Conservation (phyloP, 64 coral and sea anemone species). For the Dendrophyllia cribrosa region DNA sequence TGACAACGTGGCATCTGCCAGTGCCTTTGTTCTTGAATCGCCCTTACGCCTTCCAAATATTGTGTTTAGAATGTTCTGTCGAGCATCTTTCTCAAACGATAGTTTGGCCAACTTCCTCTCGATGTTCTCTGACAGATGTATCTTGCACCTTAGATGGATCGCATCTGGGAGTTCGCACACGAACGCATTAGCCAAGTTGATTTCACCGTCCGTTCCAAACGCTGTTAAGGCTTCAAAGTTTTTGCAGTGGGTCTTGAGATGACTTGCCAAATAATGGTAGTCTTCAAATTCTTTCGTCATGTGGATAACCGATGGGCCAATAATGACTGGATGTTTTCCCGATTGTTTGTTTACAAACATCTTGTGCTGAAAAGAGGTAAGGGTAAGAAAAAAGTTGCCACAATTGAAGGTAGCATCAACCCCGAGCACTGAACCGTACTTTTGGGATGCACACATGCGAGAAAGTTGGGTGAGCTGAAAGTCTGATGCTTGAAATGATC, state of each 20-base stretch:
- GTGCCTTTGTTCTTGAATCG: neutral
- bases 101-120: too few relatives aligned
- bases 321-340: conserved; percentile 26
- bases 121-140: conserved; percentile 2
- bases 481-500: conserved; percentile 38
- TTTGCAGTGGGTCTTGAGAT: conserved; percentile 48
- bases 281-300: conserved; percentile 23
- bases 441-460: conserved; percentile 42
- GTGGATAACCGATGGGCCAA: conserved; percentile 45
- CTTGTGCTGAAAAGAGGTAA: conserved; percentile 16
- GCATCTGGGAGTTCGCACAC: conserved; percentile 40
- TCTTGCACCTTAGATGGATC: conserved; percentile 43
- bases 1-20: neutral
- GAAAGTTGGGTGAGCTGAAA: conserved; percentile 47
- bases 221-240: conserved; percentile 37
- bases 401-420: conserved; percentile 66
- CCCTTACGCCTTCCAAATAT: conserved; percentile 19
- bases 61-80: neutral
- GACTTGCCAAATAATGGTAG: conserved; percentile 35
- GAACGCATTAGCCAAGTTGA: conserved; percentile 40
- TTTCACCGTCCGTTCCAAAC: conserved; percentile 29
- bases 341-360: conserved; percentile 40
- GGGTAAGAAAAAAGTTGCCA: neutral
- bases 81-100: conserved; percentile 27
- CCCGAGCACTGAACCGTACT: conserved; percentile 15